Percentiles rank a stretch among this genome's conserved stretches.
phyloP scores from a whole-genome alignment of 2,113 vertebrate genomes.

The Pongo abelii region DNA sequence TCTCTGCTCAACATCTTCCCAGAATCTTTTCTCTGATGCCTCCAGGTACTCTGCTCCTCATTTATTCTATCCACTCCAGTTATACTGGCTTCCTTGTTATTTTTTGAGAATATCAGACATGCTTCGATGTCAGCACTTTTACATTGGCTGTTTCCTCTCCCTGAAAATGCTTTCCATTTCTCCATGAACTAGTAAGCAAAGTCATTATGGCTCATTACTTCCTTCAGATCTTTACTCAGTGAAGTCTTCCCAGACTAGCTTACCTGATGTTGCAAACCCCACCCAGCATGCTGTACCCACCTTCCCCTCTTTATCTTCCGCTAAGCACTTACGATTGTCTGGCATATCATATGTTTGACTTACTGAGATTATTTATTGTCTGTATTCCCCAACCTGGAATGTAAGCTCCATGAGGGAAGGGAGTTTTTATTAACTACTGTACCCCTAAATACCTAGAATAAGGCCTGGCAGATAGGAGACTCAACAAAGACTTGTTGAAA shows the following conservation, averaged over 20 bases:
- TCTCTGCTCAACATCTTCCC: neutral
- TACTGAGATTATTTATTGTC: neutral
- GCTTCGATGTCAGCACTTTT: neutral
- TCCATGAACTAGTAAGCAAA: neutral
- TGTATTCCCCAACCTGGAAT: neutral
- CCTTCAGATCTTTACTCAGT: neutral
- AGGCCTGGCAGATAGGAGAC: neutral
- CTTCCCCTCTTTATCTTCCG: neutral
- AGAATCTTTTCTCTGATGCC: neutral
- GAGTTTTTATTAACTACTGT: neutral
- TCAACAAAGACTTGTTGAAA: neutral
- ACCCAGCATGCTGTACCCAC: neutral
- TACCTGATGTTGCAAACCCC: neutral
- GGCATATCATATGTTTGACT: neutral
- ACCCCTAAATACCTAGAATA: neutral
- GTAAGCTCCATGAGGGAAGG: neutral
- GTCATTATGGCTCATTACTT: neutral
- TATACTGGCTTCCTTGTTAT: neutral
- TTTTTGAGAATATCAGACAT: neutral
- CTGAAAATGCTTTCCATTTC: neutral
- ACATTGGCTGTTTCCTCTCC: neutral
- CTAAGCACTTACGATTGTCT: neutral
- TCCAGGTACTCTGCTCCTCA: neutral
- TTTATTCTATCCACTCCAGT: neutral
- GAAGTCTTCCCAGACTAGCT: neutral